Conservation (phyloP, 2,113 vertebrate genomes). For the Gasterosteus aculeatus region DNA sequence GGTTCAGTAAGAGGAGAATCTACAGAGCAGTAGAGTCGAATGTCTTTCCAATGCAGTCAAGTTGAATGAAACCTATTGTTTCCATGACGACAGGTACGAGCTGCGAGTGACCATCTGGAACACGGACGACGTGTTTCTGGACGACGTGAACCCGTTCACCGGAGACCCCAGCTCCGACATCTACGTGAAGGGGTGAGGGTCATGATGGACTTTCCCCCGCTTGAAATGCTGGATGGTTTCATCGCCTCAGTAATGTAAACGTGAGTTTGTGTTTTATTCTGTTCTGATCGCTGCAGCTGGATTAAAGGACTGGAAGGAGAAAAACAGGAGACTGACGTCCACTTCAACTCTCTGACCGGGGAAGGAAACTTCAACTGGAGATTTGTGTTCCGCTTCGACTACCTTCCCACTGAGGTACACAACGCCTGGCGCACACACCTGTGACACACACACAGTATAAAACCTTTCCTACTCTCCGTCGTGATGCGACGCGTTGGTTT, state of each 20-base stretch:
- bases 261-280: background rate
- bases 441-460: background rate
- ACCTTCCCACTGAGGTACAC: conserved; percentile 86
- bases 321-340: conserved; percentile 95
- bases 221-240: background rate
- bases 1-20: background rate
- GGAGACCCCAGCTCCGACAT: conserved; percentile 92
- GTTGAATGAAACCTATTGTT: background rate
- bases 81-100: conserved; percentile 84
- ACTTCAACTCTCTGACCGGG: conserved; percentile 94
- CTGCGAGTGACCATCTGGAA: conserved; percentile 96
- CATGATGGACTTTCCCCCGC: background rate
- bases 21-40: background rate
- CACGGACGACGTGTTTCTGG: conserved; percentile 90
- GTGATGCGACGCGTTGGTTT: too few species aligned
- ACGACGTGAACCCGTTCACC: conserved; percentile 92
- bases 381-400: conserved; percentile 91
- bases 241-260: background rate
- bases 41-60: background rate
- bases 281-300: conserved; percentile 82
- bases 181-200: conserved; percentile 90
- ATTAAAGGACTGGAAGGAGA: conserved; percentile 89
- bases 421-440: background rate
- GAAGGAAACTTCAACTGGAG: conserved; percentile 98
- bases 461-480: background rate